Percentiles rank a stretch among this genome's conserved stretches.
phyloP scores from a whole-genome alignment of 2,797 vertebrate species.

The Sus cebifrons region DNA sequence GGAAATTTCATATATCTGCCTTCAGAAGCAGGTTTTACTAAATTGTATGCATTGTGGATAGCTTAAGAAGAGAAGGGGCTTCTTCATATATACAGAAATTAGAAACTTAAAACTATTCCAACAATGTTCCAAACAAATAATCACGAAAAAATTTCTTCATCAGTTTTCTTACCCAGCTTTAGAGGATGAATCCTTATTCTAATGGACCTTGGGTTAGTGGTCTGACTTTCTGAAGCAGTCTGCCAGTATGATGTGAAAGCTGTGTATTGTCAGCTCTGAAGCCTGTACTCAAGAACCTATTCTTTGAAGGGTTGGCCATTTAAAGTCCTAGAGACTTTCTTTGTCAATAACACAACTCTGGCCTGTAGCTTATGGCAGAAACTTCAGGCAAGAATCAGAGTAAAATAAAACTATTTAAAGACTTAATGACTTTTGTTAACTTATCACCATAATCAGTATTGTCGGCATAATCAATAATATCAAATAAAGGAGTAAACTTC shows the following conservation, averaged over 20 bases:
- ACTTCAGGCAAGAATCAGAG: background rate
- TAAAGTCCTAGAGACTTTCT: background rate
- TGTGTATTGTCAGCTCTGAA: background rate
- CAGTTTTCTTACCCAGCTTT: background rate
- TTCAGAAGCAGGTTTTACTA: background rate
- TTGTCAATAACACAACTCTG: background rate
- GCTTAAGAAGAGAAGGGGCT: background rate
- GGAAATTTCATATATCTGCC: background rate
- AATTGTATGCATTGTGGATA: background rate
- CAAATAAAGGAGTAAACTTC: conserved; percentile 5
- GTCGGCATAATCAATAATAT: background rate
- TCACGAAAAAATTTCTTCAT: background rate
- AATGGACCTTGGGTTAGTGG: background rate
- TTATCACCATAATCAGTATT: background rate
- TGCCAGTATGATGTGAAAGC: background rate
- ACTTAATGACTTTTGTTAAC: background rate
- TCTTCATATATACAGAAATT: background rate
- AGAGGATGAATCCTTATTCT: background rate
- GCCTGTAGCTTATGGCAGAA: background rate
- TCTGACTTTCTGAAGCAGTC: background rate
- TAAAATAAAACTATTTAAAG: background rate
- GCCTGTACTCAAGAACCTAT: background rate
- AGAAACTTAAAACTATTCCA: background rate
- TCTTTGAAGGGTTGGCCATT: background rate
- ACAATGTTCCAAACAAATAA: background rate